Percentiles rank a stretch among this genome's conserved stretches.
These are phyloP conservation scores for Sebastes nivosus DNA, from an alignment of 2,797 vertebrate species.

Conservation along the genomic window DNA sequence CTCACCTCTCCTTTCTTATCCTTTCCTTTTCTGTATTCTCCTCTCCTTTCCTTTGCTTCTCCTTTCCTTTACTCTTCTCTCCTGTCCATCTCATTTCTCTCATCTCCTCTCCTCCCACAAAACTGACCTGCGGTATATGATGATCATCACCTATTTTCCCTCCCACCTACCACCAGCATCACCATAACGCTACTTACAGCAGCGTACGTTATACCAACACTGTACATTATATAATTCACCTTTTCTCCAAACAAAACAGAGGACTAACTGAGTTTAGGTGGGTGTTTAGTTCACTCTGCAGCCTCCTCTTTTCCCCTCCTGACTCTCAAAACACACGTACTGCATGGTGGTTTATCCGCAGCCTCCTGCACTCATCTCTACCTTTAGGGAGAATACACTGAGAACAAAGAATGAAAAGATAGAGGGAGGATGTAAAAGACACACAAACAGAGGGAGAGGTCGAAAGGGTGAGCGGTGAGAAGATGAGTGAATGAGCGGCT, in stretches of 20 bases:
- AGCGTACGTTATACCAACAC: neutral
- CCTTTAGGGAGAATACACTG: conserved; percentile 31
- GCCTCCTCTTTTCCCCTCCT: neutral
- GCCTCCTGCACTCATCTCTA: conserved; percentile 12
- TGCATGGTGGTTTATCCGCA: neutral
- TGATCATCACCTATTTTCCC: neutral
- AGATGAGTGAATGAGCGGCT: conserved; percentile 25
- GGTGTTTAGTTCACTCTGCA: neutral
- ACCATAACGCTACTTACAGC: neutral
- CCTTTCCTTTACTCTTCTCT: neutral
- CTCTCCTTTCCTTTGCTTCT: too few relatives aligned
- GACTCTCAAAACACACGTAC: conserved; percentile 9
- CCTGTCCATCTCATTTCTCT: neutral
- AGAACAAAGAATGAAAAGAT: conserved; percentile 20
- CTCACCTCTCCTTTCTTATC: too few relatives aligned
- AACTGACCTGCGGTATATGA: neutral
- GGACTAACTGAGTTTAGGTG: neutral
- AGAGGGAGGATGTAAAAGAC: conserved; percentile 32
- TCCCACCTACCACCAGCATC: neutral
- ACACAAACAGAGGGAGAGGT: conserved; percentile 23
- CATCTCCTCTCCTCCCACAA: neutral
- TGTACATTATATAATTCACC: neutral
- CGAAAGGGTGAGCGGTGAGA: conserved; percentile 5
- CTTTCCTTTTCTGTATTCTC: too few relatives aligned
- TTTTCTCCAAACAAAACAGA: neutral